phyloP scores from a whole-genome alignment of 2,888 invertebrate genomes.

The Hemaris fuciformis region DNA sequence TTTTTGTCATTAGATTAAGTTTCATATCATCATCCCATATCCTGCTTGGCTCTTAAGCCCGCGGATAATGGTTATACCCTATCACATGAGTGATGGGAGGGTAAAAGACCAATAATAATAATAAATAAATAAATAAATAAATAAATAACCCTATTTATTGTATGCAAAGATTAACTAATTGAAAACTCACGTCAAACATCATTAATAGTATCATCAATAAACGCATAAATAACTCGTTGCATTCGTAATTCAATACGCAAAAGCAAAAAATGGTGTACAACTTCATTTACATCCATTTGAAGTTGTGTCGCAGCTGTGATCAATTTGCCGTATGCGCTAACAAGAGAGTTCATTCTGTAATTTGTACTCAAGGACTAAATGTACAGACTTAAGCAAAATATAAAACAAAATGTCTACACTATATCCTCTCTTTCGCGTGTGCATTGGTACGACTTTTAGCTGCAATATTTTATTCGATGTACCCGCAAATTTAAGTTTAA shows the following conservation, averaged over 20 bases:
- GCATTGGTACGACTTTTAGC: constrained; percentile 22
- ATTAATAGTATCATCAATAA: not conserved
- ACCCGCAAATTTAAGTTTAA: not conserved
- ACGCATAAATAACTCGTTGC: not conserved
- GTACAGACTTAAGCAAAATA: constrained; percentile 10
- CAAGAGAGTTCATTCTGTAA: constrained; percentile 29
- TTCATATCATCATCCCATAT: too few relatives aligned
- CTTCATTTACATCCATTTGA: constrained; percentile 19
- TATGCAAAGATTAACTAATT: not conserved
- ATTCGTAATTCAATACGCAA: constrained; percentile 11
- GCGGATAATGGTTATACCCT: too few relatives aligned
- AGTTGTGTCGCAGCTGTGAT: constrained; percentile 38
- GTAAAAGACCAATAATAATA: too few relatives aligned
- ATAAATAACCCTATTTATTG: too few relatives aligned
- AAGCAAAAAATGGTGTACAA: constrained; percentile 9
- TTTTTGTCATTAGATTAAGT: too few relatives aligned
- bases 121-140: too few relatives aligned
- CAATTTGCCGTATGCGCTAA: constrained; percentile 37
- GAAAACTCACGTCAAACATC: not conserved
- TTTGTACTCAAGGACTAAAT: constrained; percentile 33
- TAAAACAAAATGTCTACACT: not conserved
- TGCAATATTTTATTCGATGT: not conserved
- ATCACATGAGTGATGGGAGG: too few relatives aligned
- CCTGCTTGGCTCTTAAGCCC: too few relatives aligned
- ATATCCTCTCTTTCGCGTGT: constrained; percentile 23